Evolutionary conservation across 2,888 invertebrate species (phyloP), one percentile per base, ranked within the genome.

Genomic region (Ctena decussata): DNA sequence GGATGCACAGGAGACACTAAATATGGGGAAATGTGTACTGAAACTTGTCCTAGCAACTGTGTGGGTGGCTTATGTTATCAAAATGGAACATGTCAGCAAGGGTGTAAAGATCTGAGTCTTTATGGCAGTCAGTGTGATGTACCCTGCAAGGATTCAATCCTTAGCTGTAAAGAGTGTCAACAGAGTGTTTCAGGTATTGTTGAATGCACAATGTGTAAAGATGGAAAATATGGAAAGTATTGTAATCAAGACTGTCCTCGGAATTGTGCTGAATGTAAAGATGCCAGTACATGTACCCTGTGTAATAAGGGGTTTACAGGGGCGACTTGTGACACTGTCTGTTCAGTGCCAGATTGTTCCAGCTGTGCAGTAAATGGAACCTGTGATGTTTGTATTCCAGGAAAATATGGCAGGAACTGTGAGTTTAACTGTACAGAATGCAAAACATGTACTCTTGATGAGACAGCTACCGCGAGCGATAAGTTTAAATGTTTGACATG

Each of bases 191-290:
- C 12, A 0, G 75, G 71, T 15, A 27, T 27, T 44, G 49, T 73
- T 5, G 18, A 44, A 0, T 88, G 88, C 71, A 44, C 53, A 70
- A 75, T 35, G 12, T 88, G 88, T 81, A 37, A 24, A 6, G 57
- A 70, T 24, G 70, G 74, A 5, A 79, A 60, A 32, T 82, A 81
- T 74, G 84, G 85, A 32, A 27, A 32, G 11, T 35, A 73, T 0
- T 88, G 88, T 77, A 49, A 79, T 21, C 30, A 57, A 0, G n/a
- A 1, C 15, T 88, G 88, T 60, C 88, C 85, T 15, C 53, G n/a
- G 8, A 65, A 77, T n/a, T 88, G 88, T 80, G 75, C 53, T 21
- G 6, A 11, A 6, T 87, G 87, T 70, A 39, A 24, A 3, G 77
- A 60, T 69, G 24, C 15, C 2, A 69, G 49, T 15, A 21, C 60